These are phyloP conservation scores for Schizothorax lantsangensis DNA, from an alignment of 2,797 vertebrate genomes.

Conservation along the genomic window DNA sequence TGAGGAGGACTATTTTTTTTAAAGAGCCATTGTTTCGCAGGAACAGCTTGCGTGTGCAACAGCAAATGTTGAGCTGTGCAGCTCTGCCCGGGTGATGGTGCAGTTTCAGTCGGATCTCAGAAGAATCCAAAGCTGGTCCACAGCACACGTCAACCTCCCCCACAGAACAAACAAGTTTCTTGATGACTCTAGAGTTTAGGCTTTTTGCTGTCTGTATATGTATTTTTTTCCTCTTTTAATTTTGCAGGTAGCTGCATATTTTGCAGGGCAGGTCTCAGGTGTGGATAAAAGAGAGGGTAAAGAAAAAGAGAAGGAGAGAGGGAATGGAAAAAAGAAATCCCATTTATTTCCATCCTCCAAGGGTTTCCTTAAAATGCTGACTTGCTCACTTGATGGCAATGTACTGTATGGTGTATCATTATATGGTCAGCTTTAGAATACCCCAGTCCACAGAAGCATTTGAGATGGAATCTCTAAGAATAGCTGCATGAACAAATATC, in stretches of 20 bases:
- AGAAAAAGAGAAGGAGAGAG: slow-evolving; percentile 50
- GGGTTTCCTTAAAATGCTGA: slow-evolving; percentile 76
- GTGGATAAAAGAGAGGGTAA: slow-evolving; percentile 68
- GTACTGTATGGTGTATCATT: slow-evolving; percentile 67
- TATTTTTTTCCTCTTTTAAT: slow-evolving; percentile 60
- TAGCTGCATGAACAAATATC: slow-evolving; percentile 39
- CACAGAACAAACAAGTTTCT: slow-evolving; percentile 70
- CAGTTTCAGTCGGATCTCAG: slow-evolving; percentile 48
- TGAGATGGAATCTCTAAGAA: slow-evolving; percentile 49
- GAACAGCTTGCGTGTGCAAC: slow-evolving; percentile 65
- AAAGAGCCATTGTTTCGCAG: slow-evolving; percentile 62
- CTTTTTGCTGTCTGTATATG: slow-evolving; percentile 73
- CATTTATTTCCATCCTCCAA: slow-evolving; percentile 72
- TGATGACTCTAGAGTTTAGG: slow-evolving; percentile 78
- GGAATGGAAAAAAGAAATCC: slow-evolving; percentile 56
- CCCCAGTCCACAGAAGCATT: slow-evolving; percentile 48
- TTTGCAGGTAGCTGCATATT: slow-evolving; percentile 81
- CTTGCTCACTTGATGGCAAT: slow-evolving; percentile 60
- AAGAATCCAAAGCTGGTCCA: slow-evolving; percentile 68
- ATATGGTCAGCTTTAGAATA: slow-evolving; percentile 62
- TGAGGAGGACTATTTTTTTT: not conserved
- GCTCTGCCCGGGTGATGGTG: slow-evolving; percentile 54
- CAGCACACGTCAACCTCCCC: slow-evolving; percentile 59
- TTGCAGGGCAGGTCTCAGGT: slow-evolving; percentile 76
- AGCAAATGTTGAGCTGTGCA: slow-evolving; percentile 51